Percentiles rank a stretch among this genome's conserved stretches.
Conservation (phyloP, 1,140 invertebrate species). For the Pollicipes pollicipes region DNA sequence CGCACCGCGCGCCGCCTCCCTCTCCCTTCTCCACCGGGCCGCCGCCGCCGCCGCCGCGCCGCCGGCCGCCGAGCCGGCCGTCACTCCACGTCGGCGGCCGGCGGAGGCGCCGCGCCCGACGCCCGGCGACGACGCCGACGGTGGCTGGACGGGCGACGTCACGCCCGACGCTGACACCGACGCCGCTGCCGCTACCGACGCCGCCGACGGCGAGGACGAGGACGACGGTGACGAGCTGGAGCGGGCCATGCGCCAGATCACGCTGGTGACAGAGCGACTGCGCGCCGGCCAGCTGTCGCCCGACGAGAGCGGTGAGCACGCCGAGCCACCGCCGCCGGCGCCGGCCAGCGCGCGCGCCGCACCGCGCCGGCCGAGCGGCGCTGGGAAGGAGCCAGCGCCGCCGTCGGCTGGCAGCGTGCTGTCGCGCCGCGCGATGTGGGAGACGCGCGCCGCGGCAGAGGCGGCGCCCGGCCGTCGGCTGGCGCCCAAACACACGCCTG, state of each 20-base stretch:
- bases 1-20: not conserved
- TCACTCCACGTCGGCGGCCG: not conserved
- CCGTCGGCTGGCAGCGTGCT: not conserved
- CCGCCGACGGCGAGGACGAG: not conserved
- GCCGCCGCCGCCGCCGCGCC: too few species aligned
- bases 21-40: not conserved
- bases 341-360: not conserved
- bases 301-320: not conserved
- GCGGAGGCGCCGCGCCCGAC: too few species aligned
- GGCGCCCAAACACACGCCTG: constrained; percentile 50
- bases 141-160: too few species aligned
- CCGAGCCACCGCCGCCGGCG: not conserved
- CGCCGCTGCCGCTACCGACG: too few species aligned
- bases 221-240: not conserved
- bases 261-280: not conserved
- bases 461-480: not conserved
- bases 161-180: not conserved
- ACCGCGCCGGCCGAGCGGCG: too few species aligned
- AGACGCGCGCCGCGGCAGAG: not conserved
- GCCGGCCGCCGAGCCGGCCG: too few species aligned
- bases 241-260: not conserved
- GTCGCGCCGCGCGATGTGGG: not conserved
- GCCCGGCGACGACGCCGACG: too few species aligned
- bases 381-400: not conserved
- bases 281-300: not conserved